These are phyloP conservation scores for Daboia siamensis DNA, from an alignment of 2,113 vertebrate genomes.

Conservation along the genomic window DNA sequence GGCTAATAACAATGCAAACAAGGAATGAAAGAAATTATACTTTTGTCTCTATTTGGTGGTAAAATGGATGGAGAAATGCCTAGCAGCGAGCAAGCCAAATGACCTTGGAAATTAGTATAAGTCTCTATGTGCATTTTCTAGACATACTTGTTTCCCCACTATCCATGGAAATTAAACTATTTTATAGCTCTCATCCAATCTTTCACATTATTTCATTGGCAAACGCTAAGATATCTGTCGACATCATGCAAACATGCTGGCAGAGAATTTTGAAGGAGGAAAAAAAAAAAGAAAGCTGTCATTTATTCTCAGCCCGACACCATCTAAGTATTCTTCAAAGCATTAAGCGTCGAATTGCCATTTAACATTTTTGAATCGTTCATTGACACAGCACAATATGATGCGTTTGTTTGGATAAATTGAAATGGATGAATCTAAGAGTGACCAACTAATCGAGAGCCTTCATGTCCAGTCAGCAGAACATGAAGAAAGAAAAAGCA, in stretches of 20 bases:
- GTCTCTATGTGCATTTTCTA: slow-evolving; percentile 46
- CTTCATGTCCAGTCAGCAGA: slow-evolving; percentile 27
- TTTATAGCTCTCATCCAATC: slow-evolving; percentile 55
- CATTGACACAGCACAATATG: slow-evolving; percentile 47
- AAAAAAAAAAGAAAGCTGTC: slow-evolving; percentile 58
- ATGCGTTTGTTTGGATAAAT: slow-evolving; percentile 48
- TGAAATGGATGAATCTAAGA: slow-evolving; percentile 55
- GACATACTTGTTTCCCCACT: slow-evolving; percentile 49
- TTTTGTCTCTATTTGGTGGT: slow-evolving; percentile 9
- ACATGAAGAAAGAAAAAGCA: not conserved
- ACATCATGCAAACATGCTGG: slow-evolving; percentile 53
- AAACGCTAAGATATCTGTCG: slow-evolving; percentile 60
- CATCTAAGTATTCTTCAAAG: slow-evolving; percentile 59
- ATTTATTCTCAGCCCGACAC: slow-evolving; percentile 61
- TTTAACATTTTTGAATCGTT: slow-evolving; percentile 61
- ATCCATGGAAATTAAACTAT: slow-evolving; percentile 56
- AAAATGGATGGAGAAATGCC: slow-evolving; percentile 5
- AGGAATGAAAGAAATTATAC: not conserved
- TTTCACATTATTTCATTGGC: slow-evolving; percentile 65
- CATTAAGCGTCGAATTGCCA: slow-evolving; percentile 52
- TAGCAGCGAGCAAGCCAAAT: slow-evolving; percentile 46
- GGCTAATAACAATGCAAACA: not conserved
- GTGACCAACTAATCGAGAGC: slow-evolving; percentile 54
- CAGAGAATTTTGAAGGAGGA: slow-evolving; percentile 54
- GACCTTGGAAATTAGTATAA: slow-evolving; percentile 60